Evolutionary conservation across 2,888 invertebrate species (phyloP), one percentile per base, ranked within the genome.

Genomic region (Lycaena phlaeas): DNA sequence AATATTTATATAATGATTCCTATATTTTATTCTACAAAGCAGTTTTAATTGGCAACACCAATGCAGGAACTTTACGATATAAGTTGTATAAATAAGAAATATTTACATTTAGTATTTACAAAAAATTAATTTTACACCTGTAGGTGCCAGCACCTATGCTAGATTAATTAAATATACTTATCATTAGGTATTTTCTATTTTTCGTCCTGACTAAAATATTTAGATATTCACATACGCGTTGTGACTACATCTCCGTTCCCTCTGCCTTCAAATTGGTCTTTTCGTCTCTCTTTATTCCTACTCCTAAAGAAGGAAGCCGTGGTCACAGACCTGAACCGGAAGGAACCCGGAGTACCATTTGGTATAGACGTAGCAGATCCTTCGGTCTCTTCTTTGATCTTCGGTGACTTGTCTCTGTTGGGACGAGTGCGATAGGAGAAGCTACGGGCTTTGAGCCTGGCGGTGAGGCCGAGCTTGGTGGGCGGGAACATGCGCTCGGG

Each of bases 261-360:
- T 37, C 61, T 64, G 2, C 47, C 50, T 4, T 64, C 56, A 40
- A 68, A 48, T 12, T n/a, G n/a, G n/a, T 67, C 44, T 54, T 64
- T 53, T 40, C 57, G 56, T 48, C 62, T 65, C 11, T 70, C 68
- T 27, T 63, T 69, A 44, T 61, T 65, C 28, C 66, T 54, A 38
- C 59, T 61, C 17, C 64, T 52, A 53, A 82, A 74, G 61, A 79
- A 68, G 2, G 79, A 77, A 5, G 67, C 77, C 3, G 70, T 75
- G 10, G 79, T 79, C 36, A 74, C 69, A 11, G 78, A 75, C 0
- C 79, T 60, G 39, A 66, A 64, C n/a, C 75, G 57, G 59, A 73
- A 75, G 5, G 71, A 70, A 28, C 66, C 66, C 1, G 63, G 64
- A 2, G 61, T 56, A 11, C 71, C 72, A 46, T 71, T 71, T 4